phyloP scores from a whole-genome alignment of 53 echinoderm and acorn worm species.

The Zoroaster sp. region DNA sequence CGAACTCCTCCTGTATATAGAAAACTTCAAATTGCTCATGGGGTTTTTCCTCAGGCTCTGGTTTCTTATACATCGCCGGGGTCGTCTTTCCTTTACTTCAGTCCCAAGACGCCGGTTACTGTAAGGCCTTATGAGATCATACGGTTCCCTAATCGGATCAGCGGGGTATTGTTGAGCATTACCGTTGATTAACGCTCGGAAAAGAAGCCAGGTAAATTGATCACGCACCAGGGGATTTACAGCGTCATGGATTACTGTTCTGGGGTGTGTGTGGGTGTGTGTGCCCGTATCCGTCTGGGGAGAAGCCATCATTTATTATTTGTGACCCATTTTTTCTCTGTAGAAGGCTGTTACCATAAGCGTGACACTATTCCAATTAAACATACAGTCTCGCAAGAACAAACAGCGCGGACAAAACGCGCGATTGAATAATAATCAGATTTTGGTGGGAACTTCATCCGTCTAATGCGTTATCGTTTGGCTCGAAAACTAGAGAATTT shows the following conservation, averaged over 20 bases:
- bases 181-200: conserved; percentile 48
- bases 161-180: conserved; percentile 51
- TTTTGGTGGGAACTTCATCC: conserved; percentile 57
- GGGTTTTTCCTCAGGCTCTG: neutral
- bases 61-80: neutral
- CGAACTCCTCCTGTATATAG: neutral
- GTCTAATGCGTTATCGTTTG: conserved; percentile 30
- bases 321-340: neutral
- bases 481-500: neutral
- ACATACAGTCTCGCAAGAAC: conserved; percentile 2
- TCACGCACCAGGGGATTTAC: conserved; percentile 43
- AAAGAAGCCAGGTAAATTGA: conserved; percentile 20
- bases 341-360: neutral
- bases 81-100: neutral
- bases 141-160: conserved; percentile 24
- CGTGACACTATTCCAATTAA: conserved; percentile 44
- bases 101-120: neutral
- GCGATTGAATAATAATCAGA: conserved; percentile 48
- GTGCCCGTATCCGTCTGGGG: neutral
- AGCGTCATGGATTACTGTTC: conserved; percentile 12
- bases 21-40: neutral
- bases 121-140: conserved; percentile 22
- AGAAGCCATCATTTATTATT: neutral
- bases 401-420: conserved; percentile 7
- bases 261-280: conserved; percentile 25